These are phyloP conservation scores for Strigops habroptila DNA, from an alignment of 2,113 vertebrate species.

Conservation along the genomic window DNA sequence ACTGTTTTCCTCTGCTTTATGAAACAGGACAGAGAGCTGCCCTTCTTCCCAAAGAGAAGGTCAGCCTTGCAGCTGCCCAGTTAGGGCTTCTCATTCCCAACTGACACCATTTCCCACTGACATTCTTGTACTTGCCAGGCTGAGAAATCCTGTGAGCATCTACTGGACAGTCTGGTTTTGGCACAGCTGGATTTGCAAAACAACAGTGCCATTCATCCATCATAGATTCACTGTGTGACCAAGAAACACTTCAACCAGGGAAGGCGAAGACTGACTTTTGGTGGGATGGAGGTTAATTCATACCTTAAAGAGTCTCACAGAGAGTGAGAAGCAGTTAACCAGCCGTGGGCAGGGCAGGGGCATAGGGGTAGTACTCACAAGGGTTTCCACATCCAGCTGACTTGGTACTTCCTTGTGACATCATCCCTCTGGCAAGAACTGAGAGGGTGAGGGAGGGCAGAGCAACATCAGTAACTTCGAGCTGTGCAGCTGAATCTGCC, in stretches of 20 bases:
- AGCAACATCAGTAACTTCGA: not conserved
- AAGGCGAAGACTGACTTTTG: not conserved
- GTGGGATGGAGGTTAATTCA: not conserved
- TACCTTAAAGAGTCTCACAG: not conserved
- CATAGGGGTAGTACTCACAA: not conserved
- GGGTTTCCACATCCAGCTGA: not conserved
- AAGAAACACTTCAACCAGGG: not conserved
- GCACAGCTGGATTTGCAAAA: not conserved
- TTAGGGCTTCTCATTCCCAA: not conserved
- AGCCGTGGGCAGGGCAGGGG: not conserved
- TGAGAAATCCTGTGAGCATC: not conserved
- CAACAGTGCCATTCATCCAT: not conserved
- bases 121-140: not conserved
- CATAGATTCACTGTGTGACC: not conserved
- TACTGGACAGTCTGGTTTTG: not conserved
- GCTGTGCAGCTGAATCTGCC: not conserved
- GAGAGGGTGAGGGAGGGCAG: not conserved
- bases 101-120: not conserved
- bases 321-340: not conserved
- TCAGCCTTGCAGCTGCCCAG: not conserved
- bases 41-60: not conserved
- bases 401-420: not conserved
- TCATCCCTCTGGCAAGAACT: fast-evolving
- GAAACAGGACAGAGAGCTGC: not conserved
- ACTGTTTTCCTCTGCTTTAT: not conserved